Conservation (phyloP, 2,113 vertebrate species). For the Eptatretus burgeri region DNA sequence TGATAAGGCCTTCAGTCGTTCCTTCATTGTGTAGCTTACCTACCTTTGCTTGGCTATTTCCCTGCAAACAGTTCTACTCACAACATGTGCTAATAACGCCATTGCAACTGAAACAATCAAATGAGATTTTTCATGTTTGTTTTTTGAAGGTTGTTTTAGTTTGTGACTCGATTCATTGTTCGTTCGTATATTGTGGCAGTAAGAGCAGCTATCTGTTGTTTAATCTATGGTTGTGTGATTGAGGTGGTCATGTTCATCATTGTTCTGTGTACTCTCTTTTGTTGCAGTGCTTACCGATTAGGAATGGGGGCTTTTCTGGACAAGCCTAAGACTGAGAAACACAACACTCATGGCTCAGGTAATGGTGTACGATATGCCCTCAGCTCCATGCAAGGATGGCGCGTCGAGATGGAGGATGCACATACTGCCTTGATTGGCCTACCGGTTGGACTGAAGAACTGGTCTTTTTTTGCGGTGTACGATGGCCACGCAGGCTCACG, state of each 20-base stretch:
- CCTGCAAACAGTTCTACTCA: too few species aligned
- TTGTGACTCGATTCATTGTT: too few species aligned
- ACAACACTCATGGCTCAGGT: slow-evolving; percentile 59
- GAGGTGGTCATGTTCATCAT: background rate
- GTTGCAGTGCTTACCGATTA: slow-evolving; percentile 28
- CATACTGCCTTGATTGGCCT: slow-evolving; percentile 75
- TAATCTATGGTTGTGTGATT: too few species aligned
- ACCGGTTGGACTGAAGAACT: slow-evolving; percentile 57
- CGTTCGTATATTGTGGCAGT: too few species aligned
- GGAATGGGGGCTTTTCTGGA: slow-evolving; percentile 96
- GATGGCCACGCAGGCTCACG: slow-evolving; percentile 90
- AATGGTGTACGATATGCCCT: slow-evolving; percentile 67
- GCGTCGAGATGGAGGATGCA: slow-evolving; percentile 97
- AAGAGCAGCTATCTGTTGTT: too few species aligned
- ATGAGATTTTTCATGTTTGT: too few species aligned
- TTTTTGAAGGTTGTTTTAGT: too few species aligned
- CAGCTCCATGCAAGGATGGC: slow-evolving; percentile 98
- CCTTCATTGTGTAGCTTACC: too few species aligned
- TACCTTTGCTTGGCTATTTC: too few species aligned
- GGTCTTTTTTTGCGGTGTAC: slow-evolving; percentile 94
- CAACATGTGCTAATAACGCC: too few species aligned
- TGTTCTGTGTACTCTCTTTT: slow-evolving; percentile 12
- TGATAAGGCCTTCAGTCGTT: too few species aligned
- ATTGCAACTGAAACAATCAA: too few species aligned
- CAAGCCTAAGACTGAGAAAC: slow-evolving; percentile 97